Conservation (phyloP, 2,797 vertebrate genomes). For the Bucorvus abyssinicus region DNA sequence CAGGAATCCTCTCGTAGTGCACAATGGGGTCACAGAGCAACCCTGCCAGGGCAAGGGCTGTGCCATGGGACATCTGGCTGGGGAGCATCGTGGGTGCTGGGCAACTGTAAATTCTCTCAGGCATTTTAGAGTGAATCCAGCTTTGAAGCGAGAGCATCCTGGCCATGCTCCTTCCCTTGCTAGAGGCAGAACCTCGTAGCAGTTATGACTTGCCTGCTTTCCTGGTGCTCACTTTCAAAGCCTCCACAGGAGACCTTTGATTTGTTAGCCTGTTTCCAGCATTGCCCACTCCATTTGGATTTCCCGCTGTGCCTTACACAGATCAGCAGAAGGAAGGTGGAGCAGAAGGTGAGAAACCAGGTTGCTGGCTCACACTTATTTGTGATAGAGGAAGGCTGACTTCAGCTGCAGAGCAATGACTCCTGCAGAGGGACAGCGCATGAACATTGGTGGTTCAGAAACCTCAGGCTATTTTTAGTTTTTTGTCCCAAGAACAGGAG, state of each 20-base stretch:
- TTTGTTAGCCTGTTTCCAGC: not conserved
- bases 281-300: not conserved
- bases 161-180: accelerated
- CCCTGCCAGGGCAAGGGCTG: not conserved
- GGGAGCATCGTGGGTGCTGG: not conserved
- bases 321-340: not conserved
- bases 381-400: not conserved
- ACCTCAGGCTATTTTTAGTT: not conserved
- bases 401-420: not conserved
- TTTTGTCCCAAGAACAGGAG: not conserved
- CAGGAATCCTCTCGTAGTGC: not conserved
- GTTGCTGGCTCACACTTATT: not conserved
- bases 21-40: not conserved
- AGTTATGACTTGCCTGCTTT: not conserved
- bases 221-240: not conserved
- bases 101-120: not conserved
- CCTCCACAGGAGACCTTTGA: not conserved
- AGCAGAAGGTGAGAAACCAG: not conserved
- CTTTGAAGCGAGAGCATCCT: not conserved
- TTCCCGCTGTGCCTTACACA: not conserved
- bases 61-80: not conserved
- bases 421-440: not conserved
- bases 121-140: not conserved
- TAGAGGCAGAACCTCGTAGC: not conserved
- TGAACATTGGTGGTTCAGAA: not conserved